Percentiles rank a stretch among this genome's conserved stretches.
phyloP scores from a whole-genome alignment of 1,140 invertebrate genomes.

The Nymphalis io region DNA sequence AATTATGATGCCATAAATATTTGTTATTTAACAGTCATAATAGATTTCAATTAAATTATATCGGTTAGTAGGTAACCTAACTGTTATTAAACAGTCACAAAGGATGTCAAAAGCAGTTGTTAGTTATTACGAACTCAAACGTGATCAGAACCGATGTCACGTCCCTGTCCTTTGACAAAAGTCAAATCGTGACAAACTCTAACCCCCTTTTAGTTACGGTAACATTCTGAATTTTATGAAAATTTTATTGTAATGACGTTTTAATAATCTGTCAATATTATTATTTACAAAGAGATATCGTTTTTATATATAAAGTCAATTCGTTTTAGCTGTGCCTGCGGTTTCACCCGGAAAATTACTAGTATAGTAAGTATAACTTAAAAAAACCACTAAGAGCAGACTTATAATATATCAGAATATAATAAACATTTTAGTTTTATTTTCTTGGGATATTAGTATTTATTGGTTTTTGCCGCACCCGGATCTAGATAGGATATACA shows the following conservation, averaged over 20 bases:
- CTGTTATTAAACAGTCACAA: slow-evolving; percentile 21
- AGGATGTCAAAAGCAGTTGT: slow-evolving; percentile 13
- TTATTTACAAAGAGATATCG: too few relatives aligned
- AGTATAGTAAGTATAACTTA: too few relatives aligned
- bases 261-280: background rate
- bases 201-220: slow-evolving; percentile 15
- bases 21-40: background rate
- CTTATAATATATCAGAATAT: too few relatives aligned
- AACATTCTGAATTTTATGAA: background rate
- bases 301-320: too few relatives aligned
- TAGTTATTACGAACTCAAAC: slow-evolving; percentile 19
- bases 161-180: slow-evolving; percentile 29
- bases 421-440: too few relatives aligned
- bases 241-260: background rate
- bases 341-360: too few relatives aligned
- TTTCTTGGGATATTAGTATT: too few relatives aligned
- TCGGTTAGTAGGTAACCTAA: slow-evolving; percentile 25
- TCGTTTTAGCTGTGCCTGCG: too few relatives aligned
- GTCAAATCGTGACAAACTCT: slow-evolving; percentile 16
- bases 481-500: too few relatives aligned
- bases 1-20: too few relatives aligned
- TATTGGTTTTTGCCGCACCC: too few relatives aligned
- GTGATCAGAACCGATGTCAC: slow-evolving; percentile 26
- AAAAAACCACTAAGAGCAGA: too few relatives aligned
- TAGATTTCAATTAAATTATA: background rate